Evolutionary conservation across 2,888 invertebrate species (phyloP).

Genomic region (Toxonevra muliebris): DNA sequence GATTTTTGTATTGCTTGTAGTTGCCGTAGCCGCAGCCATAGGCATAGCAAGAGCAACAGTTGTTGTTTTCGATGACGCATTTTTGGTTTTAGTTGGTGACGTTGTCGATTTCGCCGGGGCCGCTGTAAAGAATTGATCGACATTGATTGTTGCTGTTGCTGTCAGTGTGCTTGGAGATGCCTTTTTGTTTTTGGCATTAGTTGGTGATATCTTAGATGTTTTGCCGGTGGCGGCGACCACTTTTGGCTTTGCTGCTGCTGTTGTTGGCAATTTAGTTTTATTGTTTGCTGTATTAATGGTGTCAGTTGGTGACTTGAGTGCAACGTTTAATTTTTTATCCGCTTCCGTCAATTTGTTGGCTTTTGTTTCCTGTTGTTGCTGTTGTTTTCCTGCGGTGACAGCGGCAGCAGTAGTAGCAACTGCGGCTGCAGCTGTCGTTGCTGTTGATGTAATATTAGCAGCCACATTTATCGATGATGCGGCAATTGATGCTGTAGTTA

Average conservation of each 20-base stretch:
- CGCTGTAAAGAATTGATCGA: constrained; percentile 57
- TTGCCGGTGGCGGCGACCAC: constrained; percentile 19
- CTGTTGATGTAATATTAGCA: constrained; percentile 32
- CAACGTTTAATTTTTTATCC: constrained; percentile 29
- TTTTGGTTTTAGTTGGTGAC: constrained; percentile 41
- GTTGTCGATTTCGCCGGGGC: constrained; percentile 51
- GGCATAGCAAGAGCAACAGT: constrained; percentile 33
- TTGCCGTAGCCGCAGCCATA: constrained; percentile 37
- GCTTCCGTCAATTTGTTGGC: constrained; percentile 29
- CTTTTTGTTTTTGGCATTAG: constrained; percentile 35
- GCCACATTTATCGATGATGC: constrained; percentile 44
- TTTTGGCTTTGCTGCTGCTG: constrained; percentile 24
- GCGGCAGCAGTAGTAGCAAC: constrained; percentile 6
- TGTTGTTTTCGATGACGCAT: constrained; percentile 49
- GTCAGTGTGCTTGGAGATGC: constrained; percentile 31
- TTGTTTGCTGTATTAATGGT: constrained; percentile 11
- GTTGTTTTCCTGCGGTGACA: constrained; percentile 20
- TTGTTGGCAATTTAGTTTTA: constrained; percentile 31
- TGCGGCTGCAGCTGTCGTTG: constrained; percentile 35
- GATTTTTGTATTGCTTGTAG: constrained; percentile 21
- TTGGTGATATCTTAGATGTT: constrained; percentile 36
- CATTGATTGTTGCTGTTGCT: constrained; percentile 50
- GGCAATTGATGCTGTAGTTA: constrained; percentile 49
- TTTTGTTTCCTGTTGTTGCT: constrained; percentile 34
- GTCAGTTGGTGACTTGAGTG: constrained; percentile 24